Evolutionary conservation across 1,140 invertebrate species (phyloP).

Genomic region (Bombus confusus): DNA sequence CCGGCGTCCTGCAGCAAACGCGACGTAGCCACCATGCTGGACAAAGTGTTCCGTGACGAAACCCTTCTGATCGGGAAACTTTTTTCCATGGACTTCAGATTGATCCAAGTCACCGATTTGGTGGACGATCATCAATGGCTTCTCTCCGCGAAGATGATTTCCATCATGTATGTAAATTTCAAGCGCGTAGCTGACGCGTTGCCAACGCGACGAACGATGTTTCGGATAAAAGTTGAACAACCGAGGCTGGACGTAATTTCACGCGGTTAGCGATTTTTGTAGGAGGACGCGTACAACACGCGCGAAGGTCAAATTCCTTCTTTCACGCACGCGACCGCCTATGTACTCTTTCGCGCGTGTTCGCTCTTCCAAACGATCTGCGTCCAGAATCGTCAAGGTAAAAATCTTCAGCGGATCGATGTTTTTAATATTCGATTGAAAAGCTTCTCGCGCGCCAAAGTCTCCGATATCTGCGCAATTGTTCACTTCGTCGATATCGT

Average conservation of each 20-base stretch:
- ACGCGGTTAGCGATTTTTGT: rapidly evolving
- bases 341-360: too few species aligned
- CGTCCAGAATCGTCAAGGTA: rapidly evolving
- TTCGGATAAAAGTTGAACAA: too few species aligned
- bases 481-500: too few species aligned
- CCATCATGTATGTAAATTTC: constrained; percentile 54
- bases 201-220: too few species aligned
- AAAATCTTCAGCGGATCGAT: too few species aligned
- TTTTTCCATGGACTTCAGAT: constrained; percentile 69
- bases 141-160: constrained; percentile 29
- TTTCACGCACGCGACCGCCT: too few species aligned
- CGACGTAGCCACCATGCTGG: constrained; percentile 67
- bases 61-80: constrained; percentile 67
- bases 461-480: too few species aligned
- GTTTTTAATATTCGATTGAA: too few species aligned
- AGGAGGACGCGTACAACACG: too few species aligned
- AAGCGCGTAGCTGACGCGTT: neutral
- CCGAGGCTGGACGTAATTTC: too few species aligned
- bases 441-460: too few species aligned
- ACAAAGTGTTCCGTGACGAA: constrained; percentile 67
- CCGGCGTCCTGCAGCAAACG: constrained; percentile 71
- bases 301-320: too few species aligned
- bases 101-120: constrained; percentile 71
- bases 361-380: rapidly evolving
- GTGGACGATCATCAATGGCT: constrained; percentile 70